Percentiles rank a stretch among this genome's conserved stretches.
Conservation (phyloP, 1,140 invertebrate species). For the Ceratosolen solmsi region DNA sequence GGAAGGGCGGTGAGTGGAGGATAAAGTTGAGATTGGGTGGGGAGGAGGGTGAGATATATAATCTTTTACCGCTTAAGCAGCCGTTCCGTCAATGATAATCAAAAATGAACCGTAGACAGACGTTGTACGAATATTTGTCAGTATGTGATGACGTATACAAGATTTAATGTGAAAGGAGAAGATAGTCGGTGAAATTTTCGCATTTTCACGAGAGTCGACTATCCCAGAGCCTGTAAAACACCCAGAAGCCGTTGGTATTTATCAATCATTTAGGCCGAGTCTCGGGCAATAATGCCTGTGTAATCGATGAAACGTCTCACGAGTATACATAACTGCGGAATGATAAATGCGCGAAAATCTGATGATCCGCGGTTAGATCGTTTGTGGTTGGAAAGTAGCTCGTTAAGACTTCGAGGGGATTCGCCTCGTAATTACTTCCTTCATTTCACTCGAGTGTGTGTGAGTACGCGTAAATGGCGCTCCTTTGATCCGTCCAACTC, state of each 20-base stretch:
- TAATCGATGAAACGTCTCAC: not conserved
- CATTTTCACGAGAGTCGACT: not conserved
- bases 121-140: too few relatives aligned
- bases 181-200: too few relatives aligned
- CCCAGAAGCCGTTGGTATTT: too few relatives aligned
- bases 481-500: not conserved
- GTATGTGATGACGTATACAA: too few relatives aligned
- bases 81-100: too few relatives aligned
- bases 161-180: too few relatives aligned
- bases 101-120: too few relatives aligned
- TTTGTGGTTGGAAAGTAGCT: not conserved
- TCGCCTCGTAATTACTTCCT: not conserved
- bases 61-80: too few relatives aligned
- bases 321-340: not conserved
- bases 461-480: not conserved
- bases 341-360: constrained; percentile 46
- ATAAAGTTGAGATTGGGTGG: too few relatives aligned
- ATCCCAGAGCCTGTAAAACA: not conserved
- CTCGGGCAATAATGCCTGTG: too few relatives aligned
- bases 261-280: not conserved
- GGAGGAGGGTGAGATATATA: too few relatives aligned
- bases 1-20: too few relatives aligned
- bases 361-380: constrained; percentile 1
- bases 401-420: not conserved
- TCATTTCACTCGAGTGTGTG: not conserved